phyloP scores from a whole-genome alignment of 2,888 invertebrate species.

The Hipparchia semele region DNA sequence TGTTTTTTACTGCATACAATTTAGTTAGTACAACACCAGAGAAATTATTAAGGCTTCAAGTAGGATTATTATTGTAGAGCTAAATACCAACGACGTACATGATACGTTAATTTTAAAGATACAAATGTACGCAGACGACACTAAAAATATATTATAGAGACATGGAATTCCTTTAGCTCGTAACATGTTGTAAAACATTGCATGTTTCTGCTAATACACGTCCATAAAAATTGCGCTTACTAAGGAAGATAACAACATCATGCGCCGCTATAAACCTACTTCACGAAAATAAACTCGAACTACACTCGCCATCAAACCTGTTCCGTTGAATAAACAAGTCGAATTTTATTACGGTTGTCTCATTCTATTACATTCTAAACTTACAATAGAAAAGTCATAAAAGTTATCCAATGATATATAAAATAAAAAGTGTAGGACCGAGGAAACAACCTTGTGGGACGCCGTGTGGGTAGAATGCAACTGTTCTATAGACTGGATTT shows the following conservation, averaged over 20 bases:
- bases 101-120: no score
- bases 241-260: neutral
- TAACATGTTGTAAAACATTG: neutral
- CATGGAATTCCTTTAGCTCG: neutral
- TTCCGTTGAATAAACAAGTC: constrained; percentile 38
- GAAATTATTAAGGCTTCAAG: no score
- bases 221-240: constrained; percentile 14
- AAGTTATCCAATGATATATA: constrained; percentile 9
- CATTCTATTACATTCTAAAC: constrained; percentile 15
- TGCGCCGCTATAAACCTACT: constrained; percentile 11
- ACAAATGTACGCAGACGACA: neutral
- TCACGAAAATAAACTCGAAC: constrained; percentile 6
- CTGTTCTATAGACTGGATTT: constrained; percentile 38
- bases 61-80: no score
- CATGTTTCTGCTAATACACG: neutral
- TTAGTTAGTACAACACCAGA: neutral
- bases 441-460: constrained; percentile 61
- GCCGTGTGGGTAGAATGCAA: constrained; percentile 53
- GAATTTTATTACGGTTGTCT: constrained; percentile 44
- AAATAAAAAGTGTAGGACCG: constrained; percentile 53
- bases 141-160: neutral
- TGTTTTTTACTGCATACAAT: neutral
- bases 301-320: constrained; percentile 10
- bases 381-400: constrained; percentile 17
- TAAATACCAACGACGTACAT: no score